These are phyloP conservation scores for Oryzias woworae DNA, from an alignment of 2,113 vertebrate species.

Conservation along the genomic window DNA sequence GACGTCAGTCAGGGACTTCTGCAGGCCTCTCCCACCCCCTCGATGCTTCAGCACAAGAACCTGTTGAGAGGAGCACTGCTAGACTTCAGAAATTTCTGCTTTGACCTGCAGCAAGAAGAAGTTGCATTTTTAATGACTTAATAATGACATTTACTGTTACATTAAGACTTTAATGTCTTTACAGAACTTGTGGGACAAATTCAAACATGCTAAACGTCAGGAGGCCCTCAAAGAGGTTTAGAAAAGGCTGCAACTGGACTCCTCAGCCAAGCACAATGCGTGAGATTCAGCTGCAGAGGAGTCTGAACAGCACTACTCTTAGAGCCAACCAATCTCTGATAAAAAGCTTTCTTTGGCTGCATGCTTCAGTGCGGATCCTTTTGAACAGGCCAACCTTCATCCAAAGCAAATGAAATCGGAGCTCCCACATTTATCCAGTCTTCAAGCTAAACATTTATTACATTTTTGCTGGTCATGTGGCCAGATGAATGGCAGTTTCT, in stretches of 20 bases:
- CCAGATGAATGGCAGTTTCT: not conserved
- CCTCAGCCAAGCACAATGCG: not conserved
- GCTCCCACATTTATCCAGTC: not conserved
- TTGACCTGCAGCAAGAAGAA: not conserved
- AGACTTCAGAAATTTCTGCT: not conserved
- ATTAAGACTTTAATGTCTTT: too few relatives aligned
- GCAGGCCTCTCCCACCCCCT: conserved; percentile 82
- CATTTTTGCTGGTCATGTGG: not conserved
- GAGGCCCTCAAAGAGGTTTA: not conserved
- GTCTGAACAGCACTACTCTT: not conserved
- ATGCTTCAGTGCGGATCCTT: not conserved
- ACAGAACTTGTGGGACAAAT: not conserved
- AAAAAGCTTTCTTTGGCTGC: not conserved
- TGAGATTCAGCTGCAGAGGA: not conserved
- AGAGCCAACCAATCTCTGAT: not conserved
- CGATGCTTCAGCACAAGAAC: conserved; percentile 92
- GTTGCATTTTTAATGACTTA: not conserved
- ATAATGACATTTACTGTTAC: too few relatives aligned
- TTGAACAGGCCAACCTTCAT: not conserved
- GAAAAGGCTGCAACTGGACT: too few relatives aligned
- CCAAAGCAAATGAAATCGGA: conserved; percentile 3
- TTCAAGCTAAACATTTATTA: not conserved
- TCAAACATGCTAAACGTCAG: not conserved
- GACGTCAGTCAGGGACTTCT: conserved; percentile 93
- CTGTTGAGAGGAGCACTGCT: conserved; percentile 60